Evolutionary conservation across 2,888 invertebrate species (phyloP).

Genomic region (Agrotis segetum): DNA sequence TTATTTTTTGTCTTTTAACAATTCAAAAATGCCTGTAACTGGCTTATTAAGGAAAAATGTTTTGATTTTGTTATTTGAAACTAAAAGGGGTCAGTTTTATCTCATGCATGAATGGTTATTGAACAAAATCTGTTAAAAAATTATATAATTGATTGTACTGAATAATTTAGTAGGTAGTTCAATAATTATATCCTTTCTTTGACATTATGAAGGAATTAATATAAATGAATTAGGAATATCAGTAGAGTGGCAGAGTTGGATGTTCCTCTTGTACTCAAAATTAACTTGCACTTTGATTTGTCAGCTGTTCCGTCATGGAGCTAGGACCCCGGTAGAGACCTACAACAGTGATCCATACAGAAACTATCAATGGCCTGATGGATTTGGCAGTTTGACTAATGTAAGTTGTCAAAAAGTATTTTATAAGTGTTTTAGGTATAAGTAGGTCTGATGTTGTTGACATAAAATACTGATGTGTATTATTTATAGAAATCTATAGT

Average conservation of each 20-base stretch:
- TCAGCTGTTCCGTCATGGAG: constrained; percentile 96
- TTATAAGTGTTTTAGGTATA: constrained; percentile 74
- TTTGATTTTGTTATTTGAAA: too few species aligned
- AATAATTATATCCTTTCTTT: neutral
- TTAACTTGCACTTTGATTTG: constrained; percentile 54
- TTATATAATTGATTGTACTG: too few species aligned
- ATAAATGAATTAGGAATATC: too few species aligned
- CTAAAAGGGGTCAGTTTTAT: too few species aligned
- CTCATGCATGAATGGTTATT: too few species aligned
- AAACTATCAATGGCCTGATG: constrained; percentile 95
- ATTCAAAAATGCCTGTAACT: too few species aligned
- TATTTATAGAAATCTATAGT: neutral
- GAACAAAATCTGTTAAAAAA: too few species aligned
- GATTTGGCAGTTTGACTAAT: constrained; percentile 95
- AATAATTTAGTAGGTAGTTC: too few species aligned
- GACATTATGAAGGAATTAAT: neutral
- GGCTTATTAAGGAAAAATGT: too few species aligned
- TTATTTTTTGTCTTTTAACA: too few species aligned
- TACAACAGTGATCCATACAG: constrained; percentile 96
- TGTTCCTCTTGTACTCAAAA: neutral
- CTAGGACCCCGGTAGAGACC: constrained; percentile 93
- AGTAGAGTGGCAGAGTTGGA: neutral
- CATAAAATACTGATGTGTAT: neutral
- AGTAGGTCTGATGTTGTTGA: constrained; percentile 64
- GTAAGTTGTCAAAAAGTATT: constrained; percentile 83